Evolutionary conservation across 1,140 invertebrate species (phyloP).

Genomic region (Temnothorax longispinosus): DNA sequence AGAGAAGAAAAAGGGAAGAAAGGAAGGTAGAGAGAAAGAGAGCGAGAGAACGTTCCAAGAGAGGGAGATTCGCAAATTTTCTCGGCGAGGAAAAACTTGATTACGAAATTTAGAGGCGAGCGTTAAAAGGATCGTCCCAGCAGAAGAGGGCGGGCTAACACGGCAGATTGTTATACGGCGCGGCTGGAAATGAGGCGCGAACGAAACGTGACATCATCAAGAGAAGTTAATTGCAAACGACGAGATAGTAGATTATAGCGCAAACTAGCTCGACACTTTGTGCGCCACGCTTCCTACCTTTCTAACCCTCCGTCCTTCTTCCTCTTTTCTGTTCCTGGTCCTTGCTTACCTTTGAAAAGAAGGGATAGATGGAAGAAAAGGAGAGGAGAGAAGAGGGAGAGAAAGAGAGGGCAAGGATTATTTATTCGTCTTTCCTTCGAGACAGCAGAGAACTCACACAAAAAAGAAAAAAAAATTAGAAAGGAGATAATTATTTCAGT

Average conservation of each 20-base stretch:
- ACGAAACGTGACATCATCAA: conserved; percentile 79
- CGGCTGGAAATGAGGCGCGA: conserved; percentile 78
- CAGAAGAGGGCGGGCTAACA: conserved; percentile 48
- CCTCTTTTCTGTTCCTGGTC: conserved; percentile 36
- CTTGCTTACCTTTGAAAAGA: conserved; percentile 8
- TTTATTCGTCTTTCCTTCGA: conserved; percentile 46
- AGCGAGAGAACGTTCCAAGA: conserved; percentile 29
- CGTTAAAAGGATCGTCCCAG: conserved; percentile 75
- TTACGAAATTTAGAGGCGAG: conserved; percentile 83
- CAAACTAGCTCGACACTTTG: conserved; percentile 79
- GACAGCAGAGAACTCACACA: neutral
- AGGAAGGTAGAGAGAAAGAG: neutral
- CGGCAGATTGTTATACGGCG: conserved; percentile 76
- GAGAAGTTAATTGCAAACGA: conserved; percentile 83
- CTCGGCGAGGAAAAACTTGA: conserved; percentile 82
- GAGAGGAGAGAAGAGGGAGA: no score
- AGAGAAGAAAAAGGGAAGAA: conserved; percentile 12
- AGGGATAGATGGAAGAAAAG: neutral
- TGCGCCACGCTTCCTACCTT: conserved; percentile 61
- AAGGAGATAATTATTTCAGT: conserved; percentile 36
- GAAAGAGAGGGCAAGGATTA: conserved; percentile 7
- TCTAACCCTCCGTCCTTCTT: conserved; percentile 17
- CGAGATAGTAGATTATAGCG: conserved; percentile 80
- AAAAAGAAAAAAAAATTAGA: conserved; percentile 14
- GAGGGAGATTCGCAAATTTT: conserved; percentile 77